Evolutionary conservation across 2,888 invertebrate species (phyloP), one percentile per base, ranked within the genome.

Genomic region (Scaptomyza parva): DNA sequence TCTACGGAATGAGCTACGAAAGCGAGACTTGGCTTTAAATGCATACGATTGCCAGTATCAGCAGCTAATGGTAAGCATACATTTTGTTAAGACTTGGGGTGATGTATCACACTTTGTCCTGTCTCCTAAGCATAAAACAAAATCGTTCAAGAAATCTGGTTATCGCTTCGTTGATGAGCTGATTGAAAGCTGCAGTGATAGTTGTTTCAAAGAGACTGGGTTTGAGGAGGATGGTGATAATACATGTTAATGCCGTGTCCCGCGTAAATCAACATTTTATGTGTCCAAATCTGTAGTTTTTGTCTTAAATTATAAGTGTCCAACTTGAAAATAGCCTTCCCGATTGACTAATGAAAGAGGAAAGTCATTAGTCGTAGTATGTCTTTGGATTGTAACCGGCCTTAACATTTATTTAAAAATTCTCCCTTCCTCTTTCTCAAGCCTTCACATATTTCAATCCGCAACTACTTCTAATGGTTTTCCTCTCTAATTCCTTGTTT

Each of bases 31-130:
- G 12, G 85, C 87, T 0, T 20, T 91, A 4, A 78, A 72, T 47
- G 80, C 86, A 3, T 90, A 89, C 43, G 90, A 87, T 59, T 88
- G 83, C 18, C 88, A 88, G 50, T 84, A 76, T 50, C 54, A 80
- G 20, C 78, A 87, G 48, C 45, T 80, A 11, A 80, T 86, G 78
- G 83, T 82, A 63, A 71, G 68, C 1, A 17, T 51, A 11, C 5
- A 2, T 30, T 54, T 37, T 44, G n/a, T 39, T 26, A 7, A 14
- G 14, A 17, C 22, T 12, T 7, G 17, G 51, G 39, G 17, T 55
- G 39, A 41, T 33, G 28, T 40, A 26, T 59, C 14, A 18, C 18
- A 17, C 7, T 70, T n/a, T 6, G 18, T 30, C 28, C 24, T 50
- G 26, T 57, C 33, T n/a, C 48, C 35, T 20, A 77, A 83, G 83